Evolutionary conservation across 2,888 invertebrate species (phyloP), one percentile per base, ranked within the genome.

Genomic region (Steromphala cineraria): DNA sequence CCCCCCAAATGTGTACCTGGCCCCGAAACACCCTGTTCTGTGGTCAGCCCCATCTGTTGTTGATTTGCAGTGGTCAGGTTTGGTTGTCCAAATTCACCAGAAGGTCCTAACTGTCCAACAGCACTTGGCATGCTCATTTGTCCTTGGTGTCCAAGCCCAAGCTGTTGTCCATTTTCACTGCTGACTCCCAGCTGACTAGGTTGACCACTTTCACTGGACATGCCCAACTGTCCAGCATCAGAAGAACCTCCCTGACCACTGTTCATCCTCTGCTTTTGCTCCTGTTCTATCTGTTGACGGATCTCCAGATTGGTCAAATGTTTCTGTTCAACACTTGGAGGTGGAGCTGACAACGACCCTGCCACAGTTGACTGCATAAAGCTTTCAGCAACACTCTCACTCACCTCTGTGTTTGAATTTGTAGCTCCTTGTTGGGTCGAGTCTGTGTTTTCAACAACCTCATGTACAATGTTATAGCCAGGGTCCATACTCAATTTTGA

Each of bases 401-500:
- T 13, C 46, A 5, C 46, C 7, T 10, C 46, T 10, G 46, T 46
- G 46, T 46, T 46, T 46, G 46, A 46, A 46, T 46, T 13, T 46
- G 46, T 10, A 36, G 67, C 56, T 19, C 19, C 28, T 67, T 62
- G 19, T 67, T 17, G 13, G 40, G n/a, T 40, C 40, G 19, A 21
- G 36, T 67, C 67, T 17, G 78, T 46, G 19, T 8, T 67, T 55
- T 55, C 76, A 31, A 24, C 28, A 13, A 79, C 75, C 24, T 53
- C 75, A 53, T 75, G 79, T 15, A 75, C 71, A 19, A 76, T 67
- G 52, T 53, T 79, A 76, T 78, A 84, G 19, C 81, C 86, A 71
- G 84, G 67, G 28, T 85, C 84, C 53, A 89, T 80, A 55, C 86
- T 85, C 21, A 90, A 85, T 74, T 86, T 90, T 8, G 91, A 90